Conservation (phyloP, 2,797 vertebrate species). For the Leptoclinus maculatus region DNA sequence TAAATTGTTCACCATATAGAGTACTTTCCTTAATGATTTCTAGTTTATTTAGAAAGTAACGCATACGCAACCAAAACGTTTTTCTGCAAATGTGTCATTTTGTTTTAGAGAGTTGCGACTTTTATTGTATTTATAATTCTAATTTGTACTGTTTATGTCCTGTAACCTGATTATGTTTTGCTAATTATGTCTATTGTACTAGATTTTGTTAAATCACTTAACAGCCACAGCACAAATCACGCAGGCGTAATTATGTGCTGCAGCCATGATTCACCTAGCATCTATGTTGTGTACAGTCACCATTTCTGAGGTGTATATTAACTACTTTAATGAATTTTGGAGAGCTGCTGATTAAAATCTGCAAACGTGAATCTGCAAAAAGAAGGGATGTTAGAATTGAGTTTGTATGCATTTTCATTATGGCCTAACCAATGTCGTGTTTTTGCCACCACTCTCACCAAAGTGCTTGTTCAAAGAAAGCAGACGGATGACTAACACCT, state of each 20-base stretch:
- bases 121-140: constrained; percentile 51
- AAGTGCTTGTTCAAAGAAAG: constrained; percentile 87
- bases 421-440: constrained; percentile 75
- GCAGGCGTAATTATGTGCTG: constrained; percentile 76
- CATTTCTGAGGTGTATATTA: constrained; percentile 47
- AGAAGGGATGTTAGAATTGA: constrained; percentile 63
- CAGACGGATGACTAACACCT: constrained; percentile 70
- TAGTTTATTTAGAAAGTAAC: constrained; percentile 37
- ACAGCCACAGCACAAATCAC: constrained; percentile 67
- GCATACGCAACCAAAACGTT: constrained; percentile 14
- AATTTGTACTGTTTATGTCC: constrained; percentile 51
- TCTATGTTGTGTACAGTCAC: constrained; percentile 41
- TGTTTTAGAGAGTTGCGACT: constrained; percentile 45
- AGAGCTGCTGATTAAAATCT: constrained; percentile 72
- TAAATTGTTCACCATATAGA: constrained; percentile 29
- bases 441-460: constrained; percentile 85
- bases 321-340: constrained; percentile 48
- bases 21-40: constrained; percentile 32
- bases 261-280: constrained; percentile 41
- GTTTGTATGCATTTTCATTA: constrained; percentile 66
- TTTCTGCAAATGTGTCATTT: constrained; percentile 43
- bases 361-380: constrained; percentile 86
- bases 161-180: constrained; percentile 42
- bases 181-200: constrained; percentile 23
- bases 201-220: constrained; percentile 46